Evolutionary conservation across 2,888 invertebrate genomes (phyloP).

Genomic region (Asteroscopus sphinx): DNA sequence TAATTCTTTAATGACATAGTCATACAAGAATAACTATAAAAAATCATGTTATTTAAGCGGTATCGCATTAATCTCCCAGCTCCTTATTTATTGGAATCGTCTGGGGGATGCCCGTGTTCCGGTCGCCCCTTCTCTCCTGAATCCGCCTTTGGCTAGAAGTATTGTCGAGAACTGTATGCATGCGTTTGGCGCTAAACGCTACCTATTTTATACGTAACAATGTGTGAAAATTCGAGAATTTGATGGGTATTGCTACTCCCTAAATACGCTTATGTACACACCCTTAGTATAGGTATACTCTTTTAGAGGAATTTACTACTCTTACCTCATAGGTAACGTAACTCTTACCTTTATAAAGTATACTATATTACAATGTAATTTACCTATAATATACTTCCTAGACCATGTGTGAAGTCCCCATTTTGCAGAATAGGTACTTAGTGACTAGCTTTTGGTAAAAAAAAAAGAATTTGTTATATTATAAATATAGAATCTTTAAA

Average conservation of each 20-base stretch:
- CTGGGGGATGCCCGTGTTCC: too few relatives aligned
- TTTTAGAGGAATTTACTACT: slow-evolving; percentile 39
- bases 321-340: slow-evolving; percentile 23
- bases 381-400: slow-evolving; percentile 6
- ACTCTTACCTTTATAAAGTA: slow-evolving; percentile 17
- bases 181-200: too few relatives aligned
- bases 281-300: slow-evolving; percentile 11
- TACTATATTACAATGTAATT: slow-evolving; percentile 13
- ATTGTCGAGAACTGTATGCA: too few relatives aligned
- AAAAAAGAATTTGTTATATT: too few relatives aligned
- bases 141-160: too few relatives aligned
- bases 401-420: not conserved
- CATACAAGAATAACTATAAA: too few relatives aligned
- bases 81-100: too few relatives aligned
- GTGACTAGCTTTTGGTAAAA: not conserved
- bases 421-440: not conserved
- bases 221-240: not conserved
- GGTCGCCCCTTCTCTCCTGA: too few relatives aligned
- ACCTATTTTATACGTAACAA: not conserved
- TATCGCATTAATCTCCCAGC: too few relatives aligned
- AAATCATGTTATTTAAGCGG: too few relatives aligned
- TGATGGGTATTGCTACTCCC: not conserved
- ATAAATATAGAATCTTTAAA: too few relatives aligned
- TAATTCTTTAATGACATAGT: too few relatives aligned
- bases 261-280: not conserved